Base-by-base conservation (phyloP, 2,113 vertebrate species). In the Dunckerocampus dactyliophorus region DNA sequence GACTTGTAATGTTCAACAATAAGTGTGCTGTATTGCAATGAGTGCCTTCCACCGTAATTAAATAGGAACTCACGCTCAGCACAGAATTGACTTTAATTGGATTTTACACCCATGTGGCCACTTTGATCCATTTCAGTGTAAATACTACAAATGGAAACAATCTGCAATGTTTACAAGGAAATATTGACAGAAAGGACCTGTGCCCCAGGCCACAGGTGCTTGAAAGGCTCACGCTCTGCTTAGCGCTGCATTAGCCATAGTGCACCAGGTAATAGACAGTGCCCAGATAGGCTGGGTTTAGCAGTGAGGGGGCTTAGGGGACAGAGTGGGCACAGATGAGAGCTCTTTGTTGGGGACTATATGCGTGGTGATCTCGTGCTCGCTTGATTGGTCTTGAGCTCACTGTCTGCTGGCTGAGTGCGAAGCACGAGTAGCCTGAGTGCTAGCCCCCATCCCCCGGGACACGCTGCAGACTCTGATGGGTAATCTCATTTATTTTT, bases 401-500 rank as follows among this genome's bases (percentile, higher is more conserved):
- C 72, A 69, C 81, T 80, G 83, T 85, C 78, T 75, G 16, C 75
- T 65, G 83, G 76, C 75, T 84, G 85, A 87, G 82, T 88, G 83
- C 81, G 73, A 85, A 80, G 70, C 78, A 75, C 81, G 74, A 85
- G 86, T 84, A 80, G 82, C 82, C 81, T 83, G 86, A 88, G 87
- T 89, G 86, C 84, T 81, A 81, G 76, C 80, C 79, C 54, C 67
- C 53, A 42, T 85, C 85, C 76, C 79, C 43, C 1, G 76, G 80
- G 87, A 86, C 80, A 67, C 22, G 67, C 76, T 47, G 76, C 74
- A 85, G 84, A 84, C 86, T 88, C 83, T 86, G 83, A 88, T 83
- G 85, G 87, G 80, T 90, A 88, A 88, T 88, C 87, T 89, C 85
- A 89, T 89, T 89, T 89, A 86, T 88, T 88, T 90, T 88, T 82